phyloP scores from a whole-genome alignment of 2,113 vertebrate genomes.

The Pteropus alecto region DNA sequence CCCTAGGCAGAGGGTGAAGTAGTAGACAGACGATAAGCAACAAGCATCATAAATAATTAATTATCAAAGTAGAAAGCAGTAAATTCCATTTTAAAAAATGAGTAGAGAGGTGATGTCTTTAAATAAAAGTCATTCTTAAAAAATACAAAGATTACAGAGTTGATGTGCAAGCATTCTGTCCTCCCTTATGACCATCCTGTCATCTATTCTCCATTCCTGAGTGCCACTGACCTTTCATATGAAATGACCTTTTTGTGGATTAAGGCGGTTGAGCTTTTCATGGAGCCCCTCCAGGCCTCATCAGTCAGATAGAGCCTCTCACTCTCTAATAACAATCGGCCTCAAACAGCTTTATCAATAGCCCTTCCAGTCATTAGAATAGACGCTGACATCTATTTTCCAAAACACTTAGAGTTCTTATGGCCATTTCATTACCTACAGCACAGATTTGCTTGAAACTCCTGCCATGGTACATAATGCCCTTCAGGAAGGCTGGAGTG shows the following conservation, averaged over 20 bases:
- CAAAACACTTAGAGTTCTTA: conserved; percentile 24
- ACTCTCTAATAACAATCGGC: not conserved
- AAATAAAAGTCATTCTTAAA: conserved; percentile 23
- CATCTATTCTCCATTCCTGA: not conserved
- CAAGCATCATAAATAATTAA: not conserved
- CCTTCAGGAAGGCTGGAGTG: conserved; percentile 8
- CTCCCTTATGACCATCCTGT: not conserved
- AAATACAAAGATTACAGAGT: not conserved
- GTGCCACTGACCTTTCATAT: conserved; percentile 25
- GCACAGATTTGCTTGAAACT: conserved; percentile 44
- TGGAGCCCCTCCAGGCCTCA: not conserved
- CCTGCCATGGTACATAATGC: not conserved
- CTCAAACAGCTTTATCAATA: conserved; percentile 58
- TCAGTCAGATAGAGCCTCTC: not conserved
- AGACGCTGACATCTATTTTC: conserved; percentile 56
- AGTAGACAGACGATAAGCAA: not conserved
- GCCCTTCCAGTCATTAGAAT: conserved; percentile 47
- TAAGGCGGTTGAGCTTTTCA: not conserved
- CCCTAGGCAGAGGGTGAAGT: not conserved
- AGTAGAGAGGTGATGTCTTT: not conserved
- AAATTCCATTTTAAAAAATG: not conserved
- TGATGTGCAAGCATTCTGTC: not conserved
- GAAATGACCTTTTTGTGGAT: conserved; percentile 44
- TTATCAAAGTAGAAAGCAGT: not conserved
- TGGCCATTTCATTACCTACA: conserved; percentile 55